Conservation (phyloP, 2,113 vertebrate species). For the Lepus europaeus region DNA sequence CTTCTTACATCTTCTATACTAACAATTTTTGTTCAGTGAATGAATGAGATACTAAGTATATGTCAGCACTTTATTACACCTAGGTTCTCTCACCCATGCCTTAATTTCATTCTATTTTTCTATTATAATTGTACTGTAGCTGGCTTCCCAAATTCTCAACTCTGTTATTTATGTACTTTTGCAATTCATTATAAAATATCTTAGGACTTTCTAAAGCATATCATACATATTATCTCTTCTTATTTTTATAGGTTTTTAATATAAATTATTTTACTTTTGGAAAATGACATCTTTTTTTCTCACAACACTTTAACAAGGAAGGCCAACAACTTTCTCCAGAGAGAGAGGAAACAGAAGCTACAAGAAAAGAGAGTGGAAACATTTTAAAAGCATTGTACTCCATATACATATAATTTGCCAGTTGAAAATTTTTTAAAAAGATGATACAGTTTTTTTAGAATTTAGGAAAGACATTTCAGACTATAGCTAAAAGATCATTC, state of each 20-base stretch:
- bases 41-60: neutral
- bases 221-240: neutral
- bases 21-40: constrained; percentile 24
- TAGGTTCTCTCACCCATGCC: neutral
- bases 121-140: neutral
- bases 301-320: constrained; percentile 22
- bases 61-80: neutral
- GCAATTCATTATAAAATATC: constrained; percentile 21
- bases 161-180: neutral
- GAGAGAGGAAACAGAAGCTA: neutral
- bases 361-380: neutral
- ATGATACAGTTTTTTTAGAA: neutral
- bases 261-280: constrained; percentile 26
- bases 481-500: neutral
- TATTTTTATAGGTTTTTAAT: constrained; percentile 30
- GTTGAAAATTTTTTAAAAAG: neutral
- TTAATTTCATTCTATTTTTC: neutral
- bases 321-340: neutral
- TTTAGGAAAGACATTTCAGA: neutral
- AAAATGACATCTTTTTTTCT: neutral
- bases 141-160: neutral
- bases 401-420: neutral
- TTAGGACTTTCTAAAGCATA: constrained; percentile 11
- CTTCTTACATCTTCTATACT: neutral
- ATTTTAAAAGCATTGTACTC: neutral